Evolutionary conservation across 2,888 invertebrate genomes (phyloP), one percentile per base, ranked within the genome.

Genomic region (Platycheirus albimanus): DNA sequence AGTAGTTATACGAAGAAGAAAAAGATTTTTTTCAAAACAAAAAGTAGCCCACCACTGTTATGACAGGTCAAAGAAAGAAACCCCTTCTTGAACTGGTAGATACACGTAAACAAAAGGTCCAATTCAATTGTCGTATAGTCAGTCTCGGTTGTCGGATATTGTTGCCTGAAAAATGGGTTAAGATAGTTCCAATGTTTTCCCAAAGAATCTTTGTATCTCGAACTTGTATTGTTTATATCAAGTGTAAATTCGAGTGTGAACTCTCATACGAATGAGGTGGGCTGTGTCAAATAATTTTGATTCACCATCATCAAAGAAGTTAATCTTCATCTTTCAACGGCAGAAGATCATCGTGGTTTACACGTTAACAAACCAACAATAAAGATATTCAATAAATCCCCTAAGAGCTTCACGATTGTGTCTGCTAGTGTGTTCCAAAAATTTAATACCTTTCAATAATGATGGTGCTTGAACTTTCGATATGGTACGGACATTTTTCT

Each of bases 281-380:
- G 64, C 64, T 76, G 58, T 58, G 58, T 70, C 49, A 76, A 63
- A 69, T 30, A 64, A 33, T 69, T 63, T 74, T 51, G 45, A 58
- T 54, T 75, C 63, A 41, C 45, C 47, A 61, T 54, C 54, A 17
- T 54, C 36, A 33, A 74, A 10, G 45, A 8, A 56, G 8, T 2
- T 20, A 24, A 10, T 3, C 3, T 28, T 7, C 54, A 75, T 69
- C 56, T 41, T 63, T 75, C 54, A 79, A 38, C 52, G 5, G 20
- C 47, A 52, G 52, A 67, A 58, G 72, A 75, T 69, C 24, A 69
- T 64, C 75, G 75, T 80, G 75, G 69, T 75, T n/a, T 69, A 63
- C 69, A 69, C 58, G 75, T 75, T 76, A 80, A 75, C 54, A 43
- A 17, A 36, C 54, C 41, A 69, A 75, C 67, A 69, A 71, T 71